Conservation (phyloP, 2,888 invertebrate genomes). For the Drosophila nigricruria region DNA sequence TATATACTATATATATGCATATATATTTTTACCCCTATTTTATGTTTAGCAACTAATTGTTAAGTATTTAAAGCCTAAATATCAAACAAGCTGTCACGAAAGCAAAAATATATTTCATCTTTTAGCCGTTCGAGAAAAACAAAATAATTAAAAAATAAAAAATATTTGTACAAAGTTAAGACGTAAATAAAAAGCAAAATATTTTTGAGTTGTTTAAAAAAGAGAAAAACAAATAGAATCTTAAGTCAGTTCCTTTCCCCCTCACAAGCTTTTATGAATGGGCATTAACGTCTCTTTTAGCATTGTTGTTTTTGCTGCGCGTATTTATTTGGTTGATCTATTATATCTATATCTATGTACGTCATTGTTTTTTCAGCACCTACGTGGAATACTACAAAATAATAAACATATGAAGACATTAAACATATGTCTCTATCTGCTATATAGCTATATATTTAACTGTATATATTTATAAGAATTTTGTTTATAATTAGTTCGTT, state of each 20-base stretch:
- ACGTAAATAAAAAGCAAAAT: constrained; percentile 26
- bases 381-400: constrained; percentile 41
- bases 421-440: constrained; percentile 39
- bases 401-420: constrained; percentile 62
- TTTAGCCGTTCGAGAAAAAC: constrained; percentile 4
- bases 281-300: constrained; percentile 38
- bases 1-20: background rate
- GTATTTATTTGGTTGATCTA: constrained; percentile 44
- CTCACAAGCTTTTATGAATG: constrained; percentile 68
- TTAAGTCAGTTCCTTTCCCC: constrained; percentile 10
- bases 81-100: constrained; percentile 51
- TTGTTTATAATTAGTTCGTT: constrained; percentile 69
- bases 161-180: constrained; percentile 11
- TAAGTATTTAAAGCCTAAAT: constrained; percentile 26
- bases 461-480: constrained; percentile 16
- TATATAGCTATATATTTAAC: background rate
- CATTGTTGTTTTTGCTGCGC: constrained; percentile 16
- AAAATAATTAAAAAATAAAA: background rate
- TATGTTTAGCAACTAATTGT: constrained; percentile 19
- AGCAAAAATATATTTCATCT: constrained; percentile 13
- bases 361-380: constrained; percentile 65
- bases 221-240: constrained; percentile 9
- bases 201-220: constrained; percentile 38
- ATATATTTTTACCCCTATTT: background rate
- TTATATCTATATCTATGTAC: constrained; percentile 33